A percentile compares a stretch with the other conserved stretches of the same genome.
These are phyloP conservation scores for Drosophila murphyi DNA, from an alignment of 1,140 invertebrate species.

Conservation along the genomic window DNA sequence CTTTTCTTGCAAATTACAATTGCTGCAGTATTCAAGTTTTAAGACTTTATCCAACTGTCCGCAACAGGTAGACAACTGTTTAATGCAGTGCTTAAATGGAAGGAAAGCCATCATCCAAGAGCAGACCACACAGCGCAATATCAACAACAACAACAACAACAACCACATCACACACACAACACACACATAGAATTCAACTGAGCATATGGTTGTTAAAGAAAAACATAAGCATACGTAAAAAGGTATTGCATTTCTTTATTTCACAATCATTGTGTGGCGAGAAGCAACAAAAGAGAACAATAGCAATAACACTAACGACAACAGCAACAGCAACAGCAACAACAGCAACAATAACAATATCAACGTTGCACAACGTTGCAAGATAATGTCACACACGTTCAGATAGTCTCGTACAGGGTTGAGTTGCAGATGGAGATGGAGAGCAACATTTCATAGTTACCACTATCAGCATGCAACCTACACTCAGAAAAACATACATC, in stretches of 20 bases:
- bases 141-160: no score
- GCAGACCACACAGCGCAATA: neutral
- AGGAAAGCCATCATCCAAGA: neutral
- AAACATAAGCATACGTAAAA: slow-evolving; percentile 47
- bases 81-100: neutral
- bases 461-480: slow-evolving; percentile 20
- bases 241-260: slow-evolving; percentile 62
- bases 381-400: slow-evolving; percentile 2
- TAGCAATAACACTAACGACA: slow-evolving; percentile 13
- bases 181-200: neutral
- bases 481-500: no score
- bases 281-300: slow-evolving; percentile 24
- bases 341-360: slow-evolving; percentile 25
- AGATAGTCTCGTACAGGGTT: neutral
- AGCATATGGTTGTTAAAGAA: slow-evolving; percentile 18
- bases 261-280: slow-evolving; percentile 55
- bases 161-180: neutral
- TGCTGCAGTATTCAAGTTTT: no score
- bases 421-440: neutral
- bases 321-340: slow-evolving; percentile 7
- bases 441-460: slow-evolving; percentile 15
- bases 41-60: neutral
- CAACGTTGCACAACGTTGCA: slow-evolving; percentile 4
- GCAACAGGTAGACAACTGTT: slow-evolving; percentile 21
- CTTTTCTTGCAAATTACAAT: neutral